Evolutionary conservation across 2,888 invertebrate genomes (phyloP), one percentile per base, ranked within the genome.

Genomic region (Lasioglossum zephyrum): DNA sequence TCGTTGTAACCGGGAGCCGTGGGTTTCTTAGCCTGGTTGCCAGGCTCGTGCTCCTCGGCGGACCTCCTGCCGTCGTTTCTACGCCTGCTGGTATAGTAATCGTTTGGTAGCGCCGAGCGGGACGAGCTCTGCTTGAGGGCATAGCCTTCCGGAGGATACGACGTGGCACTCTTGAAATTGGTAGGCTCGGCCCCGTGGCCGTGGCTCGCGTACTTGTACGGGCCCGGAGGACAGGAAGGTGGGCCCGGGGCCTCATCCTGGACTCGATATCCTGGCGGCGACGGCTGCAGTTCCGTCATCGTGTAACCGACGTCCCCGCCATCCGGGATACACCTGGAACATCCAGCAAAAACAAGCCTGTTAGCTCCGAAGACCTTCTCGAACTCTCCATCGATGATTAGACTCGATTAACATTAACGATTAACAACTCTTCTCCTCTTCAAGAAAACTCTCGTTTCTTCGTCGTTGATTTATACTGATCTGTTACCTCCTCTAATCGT

Each of bases 251-350:
- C 92, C 92, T 95, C 95, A 93, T 95, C 94, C 93, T 95, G 94
- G 87, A 93, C 93, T 90, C 94, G 93, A 94, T 95, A 95, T 90
- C 94, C 95, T 91, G 95, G 92, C 91, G 94, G 94, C 91, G 95
- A 95, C 94, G 95, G 94, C 90, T 95, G 94, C 93, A 95, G 91
- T 93, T 95, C 95, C 93, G 95, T 95, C 95, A 95, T 95, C 94
- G 94, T 94, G 94, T 94, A 93, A 93, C 93, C 93, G 86, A 94
- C 93, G 93, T 93, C 94, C 95, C 94, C 95, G 94, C 95, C 95
- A 95, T 95, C 93, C 94, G 95, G 94, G 92, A 94, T 93, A 93
- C 93, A 94, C 94, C 95, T 95, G 89, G 72, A 81, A 87, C 86
- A 44, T 72, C 36, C 83, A 70, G 66, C 77, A 83, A 63, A 75